Percentiles rank a stretch among this genome's conserved stretches.
These are phyloP conservation scores for Epsilonema sp. DNA, from an alignment of 2,888 invertebrate species.

Conservation along the genomic window DNA sequence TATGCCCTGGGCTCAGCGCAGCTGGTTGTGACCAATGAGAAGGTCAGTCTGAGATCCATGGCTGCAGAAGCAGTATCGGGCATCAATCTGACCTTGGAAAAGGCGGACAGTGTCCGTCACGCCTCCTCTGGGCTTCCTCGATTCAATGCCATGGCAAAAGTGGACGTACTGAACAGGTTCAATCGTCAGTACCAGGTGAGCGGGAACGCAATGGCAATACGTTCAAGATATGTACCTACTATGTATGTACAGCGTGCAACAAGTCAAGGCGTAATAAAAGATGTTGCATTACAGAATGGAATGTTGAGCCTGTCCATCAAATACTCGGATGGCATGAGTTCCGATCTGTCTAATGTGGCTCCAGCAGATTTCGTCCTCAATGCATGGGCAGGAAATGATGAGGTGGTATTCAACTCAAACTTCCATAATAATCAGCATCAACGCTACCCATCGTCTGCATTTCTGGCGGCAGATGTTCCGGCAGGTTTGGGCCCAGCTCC, in stretches of 20 bases:
- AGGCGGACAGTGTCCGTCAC: neutral
- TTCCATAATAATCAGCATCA: too few relatives aligned
- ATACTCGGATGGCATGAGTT: neutral
- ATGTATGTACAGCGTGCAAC: too few relatives aligned
- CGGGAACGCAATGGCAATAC: neutral
- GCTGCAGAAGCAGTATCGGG: neutral
- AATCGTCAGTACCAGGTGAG: constrained; percentile 4
- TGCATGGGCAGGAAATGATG: neutral
- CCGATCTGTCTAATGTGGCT: neutral
- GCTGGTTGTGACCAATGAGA: constrained; percentile 1
- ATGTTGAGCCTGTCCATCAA: neutral
- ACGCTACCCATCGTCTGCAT: too few relatives aligned
- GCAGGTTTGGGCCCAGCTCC: too few relatives aligned
- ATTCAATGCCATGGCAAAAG: too few relatives aligned
- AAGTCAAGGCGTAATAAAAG: too few relatives aligned
- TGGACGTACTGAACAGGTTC: constrained; percentile 1
- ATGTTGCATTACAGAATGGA: constrained; percentile 5
- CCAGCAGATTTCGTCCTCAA: neutral
- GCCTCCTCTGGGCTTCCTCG: too few relatives aligned
- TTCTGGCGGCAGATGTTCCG: too few relatives aligned
- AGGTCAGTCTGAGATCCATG: neutral
- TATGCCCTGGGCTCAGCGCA: neutral
- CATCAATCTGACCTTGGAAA: neutral
- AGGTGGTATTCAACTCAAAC: too few relatives aligned
- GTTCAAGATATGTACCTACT: too few relatives aligned